phyloP scores from a whole-genome alignment of 2,113 vertebrate species.

The Gallinago jamesoni region DNA sequence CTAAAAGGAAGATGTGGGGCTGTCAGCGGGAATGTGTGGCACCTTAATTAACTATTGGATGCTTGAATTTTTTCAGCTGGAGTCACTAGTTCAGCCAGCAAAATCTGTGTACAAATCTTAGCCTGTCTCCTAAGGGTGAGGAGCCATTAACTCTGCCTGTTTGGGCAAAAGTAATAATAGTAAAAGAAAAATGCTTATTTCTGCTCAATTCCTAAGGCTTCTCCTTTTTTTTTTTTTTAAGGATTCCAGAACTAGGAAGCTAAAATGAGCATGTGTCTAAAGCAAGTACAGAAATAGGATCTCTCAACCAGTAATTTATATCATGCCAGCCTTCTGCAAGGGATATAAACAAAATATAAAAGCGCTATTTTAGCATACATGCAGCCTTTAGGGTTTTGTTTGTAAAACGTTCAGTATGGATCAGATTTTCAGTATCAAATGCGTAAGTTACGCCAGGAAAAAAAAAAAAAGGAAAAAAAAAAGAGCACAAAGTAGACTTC shows the following conservation, averaged over 20 bases:
- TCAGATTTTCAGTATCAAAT: not conserved
- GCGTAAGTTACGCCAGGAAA: not conserved
- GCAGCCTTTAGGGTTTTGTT: constrained; percentile 8
- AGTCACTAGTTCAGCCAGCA: not conserved
- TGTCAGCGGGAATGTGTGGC: not conserved
- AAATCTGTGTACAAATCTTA: not conserved
- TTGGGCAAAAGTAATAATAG: not conserved
- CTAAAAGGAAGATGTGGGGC: not conserved
- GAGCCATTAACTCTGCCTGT: not conserved
- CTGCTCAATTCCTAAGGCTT: not conserved
- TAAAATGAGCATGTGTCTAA: not conserved
- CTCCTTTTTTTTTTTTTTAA: not conserved
- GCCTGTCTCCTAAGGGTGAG: not conserved
- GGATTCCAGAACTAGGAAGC: not conserved
- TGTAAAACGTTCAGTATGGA: not conserved
- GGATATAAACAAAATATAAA: constrained; percentile 23
- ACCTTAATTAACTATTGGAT: not conserved
- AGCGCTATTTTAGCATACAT: constrained; percentile 3
- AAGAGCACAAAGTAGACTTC: not conserved
- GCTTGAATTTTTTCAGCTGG: not conserved
- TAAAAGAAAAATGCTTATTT: not conserved
- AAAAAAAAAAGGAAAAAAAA: not conserved
- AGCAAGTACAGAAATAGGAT: constrained; percentile 17
- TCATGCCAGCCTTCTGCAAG: not conserved
- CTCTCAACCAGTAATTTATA: not conserved